These are phyloP conservation scores for Alosa alosa DNA, from an alignment of 2,113 vertebrate genomes.

Conservation along the genomic window DNA sequence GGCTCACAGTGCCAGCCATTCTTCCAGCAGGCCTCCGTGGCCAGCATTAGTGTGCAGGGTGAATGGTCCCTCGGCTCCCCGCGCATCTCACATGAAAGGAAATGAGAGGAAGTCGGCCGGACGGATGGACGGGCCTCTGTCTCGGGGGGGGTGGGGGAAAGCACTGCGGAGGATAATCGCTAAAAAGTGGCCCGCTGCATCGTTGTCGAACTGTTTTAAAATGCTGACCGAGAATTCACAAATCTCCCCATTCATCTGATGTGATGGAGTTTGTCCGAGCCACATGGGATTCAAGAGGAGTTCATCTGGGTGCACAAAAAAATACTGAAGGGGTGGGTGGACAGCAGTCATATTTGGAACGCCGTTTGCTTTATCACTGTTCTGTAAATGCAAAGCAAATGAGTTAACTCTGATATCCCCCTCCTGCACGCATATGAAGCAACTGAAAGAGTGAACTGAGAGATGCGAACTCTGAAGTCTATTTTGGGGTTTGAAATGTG, in stretches of 20 bases:
- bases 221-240: background rate
- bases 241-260: background rate
- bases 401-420: background rate
- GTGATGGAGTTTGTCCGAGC: background rate
- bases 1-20: constrained; percentile 42
- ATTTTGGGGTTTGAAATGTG: background rate
- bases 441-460: background rate
- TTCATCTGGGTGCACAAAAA: background rate
- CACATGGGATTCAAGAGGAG: background rate
- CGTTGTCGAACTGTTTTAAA: background rate
- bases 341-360: background rate
- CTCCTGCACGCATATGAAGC: background rate
- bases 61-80: constrained; percentile 5
- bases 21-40: constrained; percentile 26
- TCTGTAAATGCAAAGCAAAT: background rate
- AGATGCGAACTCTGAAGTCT: background rate
- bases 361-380: background rate
- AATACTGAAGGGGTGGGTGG: background rate
- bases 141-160: background rate
- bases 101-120: background rate
- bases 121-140: background rate
- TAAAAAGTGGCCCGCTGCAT: background rate
- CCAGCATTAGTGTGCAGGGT: background rate
- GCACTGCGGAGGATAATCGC: background rate
- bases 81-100: background rate